A percentile compares a stretch with the other conserved stretches of the same genome.
Evolutionary conservation across 2,797 vertebrate species (phyloP).

Genomic region (Hypotaenidia philippensis): DNA sequence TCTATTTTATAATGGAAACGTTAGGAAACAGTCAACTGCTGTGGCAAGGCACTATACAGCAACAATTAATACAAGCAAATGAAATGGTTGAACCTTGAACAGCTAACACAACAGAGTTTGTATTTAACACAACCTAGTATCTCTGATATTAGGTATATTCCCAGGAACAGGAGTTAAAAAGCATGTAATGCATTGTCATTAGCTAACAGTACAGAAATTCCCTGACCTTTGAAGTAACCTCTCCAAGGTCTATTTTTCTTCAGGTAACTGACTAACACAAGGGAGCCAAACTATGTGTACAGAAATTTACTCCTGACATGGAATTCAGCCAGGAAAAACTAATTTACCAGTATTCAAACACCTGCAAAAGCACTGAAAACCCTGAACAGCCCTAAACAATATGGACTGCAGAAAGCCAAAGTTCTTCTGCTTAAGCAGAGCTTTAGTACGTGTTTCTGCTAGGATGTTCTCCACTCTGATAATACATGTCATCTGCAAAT

Average conservation of each 20-base stretch:
- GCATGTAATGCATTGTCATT: background rate
- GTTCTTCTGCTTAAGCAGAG: slow-evolving; percentile 8
- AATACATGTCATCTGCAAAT: background rate
- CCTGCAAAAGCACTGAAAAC: slow-evolving; percentile 72
- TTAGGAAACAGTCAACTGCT: background rate
- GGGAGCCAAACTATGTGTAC: slow-evolving; percentile 39
- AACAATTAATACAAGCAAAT: background rate
- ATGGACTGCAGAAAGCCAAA: slow-evolving; percentile 19
- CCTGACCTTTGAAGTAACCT: slow-evolving; percentile 44
- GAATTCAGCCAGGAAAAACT: slow-evolving; percentile 76
- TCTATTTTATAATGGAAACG: background rate
- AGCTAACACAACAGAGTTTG: background rate
- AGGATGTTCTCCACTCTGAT: background rate
- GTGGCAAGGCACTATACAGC: background rate
- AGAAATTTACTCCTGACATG: slow-evolving; percentile 62
- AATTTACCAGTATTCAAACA: slow-evolving; percentile 64
- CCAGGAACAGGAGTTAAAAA: background rate
- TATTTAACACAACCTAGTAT: background rate
- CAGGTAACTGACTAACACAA: slow-evolving; percentile 55
- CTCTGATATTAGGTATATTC: background rate
- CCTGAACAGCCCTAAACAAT: background rate
- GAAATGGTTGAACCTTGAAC: background rate
- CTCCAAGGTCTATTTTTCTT: slow-evolving; percentile 56
- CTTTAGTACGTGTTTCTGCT: background rate
- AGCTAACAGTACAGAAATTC: slow-evolving; percentile 40